Percentiles rank a stretch among this genome's conserved stretches.
Conservation (phyloP, 2,113 vertebrate genomes). For the Takifugu flavidus region DNA sequence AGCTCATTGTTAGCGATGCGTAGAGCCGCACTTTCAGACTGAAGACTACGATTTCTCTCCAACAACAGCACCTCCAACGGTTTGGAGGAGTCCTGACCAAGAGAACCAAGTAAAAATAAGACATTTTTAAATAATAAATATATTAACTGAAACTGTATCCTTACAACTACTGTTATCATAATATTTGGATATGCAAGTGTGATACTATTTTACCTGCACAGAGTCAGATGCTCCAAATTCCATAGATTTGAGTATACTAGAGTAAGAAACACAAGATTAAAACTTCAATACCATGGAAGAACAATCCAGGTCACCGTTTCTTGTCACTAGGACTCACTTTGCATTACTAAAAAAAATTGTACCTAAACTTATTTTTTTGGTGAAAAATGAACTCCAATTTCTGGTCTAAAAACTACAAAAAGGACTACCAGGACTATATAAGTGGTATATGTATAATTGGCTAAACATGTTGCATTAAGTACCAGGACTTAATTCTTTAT, state of each 20-base stretch:
- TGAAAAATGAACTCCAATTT: no score
- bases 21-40: constrained; percentile 91
- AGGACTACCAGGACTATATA: no score
- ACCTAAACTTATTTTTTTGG: no score
- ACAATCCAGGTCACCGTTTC: not conserved
- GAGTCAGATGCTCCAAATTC: constrained; percentile 90
- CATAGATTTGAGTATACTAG: constrained; percentile 96
- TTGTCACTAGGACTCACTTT: no score
- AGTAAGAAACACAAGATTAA: constrained; percentile 14
- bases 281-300: not conserved
- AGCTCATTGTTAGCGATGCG: constrained; percentile 94
- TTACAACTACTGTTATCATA: not conserved
- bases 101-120: constrained; percentile 3
- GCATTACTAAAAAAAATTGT: not conserved
- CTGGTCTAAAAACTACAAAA: no score
- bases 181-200: not conserved
- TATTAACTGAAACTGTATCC: not conserved
- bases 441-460: no score
- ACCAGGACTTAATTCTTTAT: no score
- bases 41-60: constrained; percentile 94
- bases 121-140: not conserved
- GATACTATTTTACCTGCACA: constrained; percentile 79
- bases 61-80: constrained; percentile 94
- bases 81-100: constrained; percentile 82
- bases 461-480: no score